Percentiles rank a stretch among this genome's conserved stretches.
phyloP scores from a whole-genome alignment of 2,888 invertebrate genomes.

The Drosophila quasianomalipes region DNA sequence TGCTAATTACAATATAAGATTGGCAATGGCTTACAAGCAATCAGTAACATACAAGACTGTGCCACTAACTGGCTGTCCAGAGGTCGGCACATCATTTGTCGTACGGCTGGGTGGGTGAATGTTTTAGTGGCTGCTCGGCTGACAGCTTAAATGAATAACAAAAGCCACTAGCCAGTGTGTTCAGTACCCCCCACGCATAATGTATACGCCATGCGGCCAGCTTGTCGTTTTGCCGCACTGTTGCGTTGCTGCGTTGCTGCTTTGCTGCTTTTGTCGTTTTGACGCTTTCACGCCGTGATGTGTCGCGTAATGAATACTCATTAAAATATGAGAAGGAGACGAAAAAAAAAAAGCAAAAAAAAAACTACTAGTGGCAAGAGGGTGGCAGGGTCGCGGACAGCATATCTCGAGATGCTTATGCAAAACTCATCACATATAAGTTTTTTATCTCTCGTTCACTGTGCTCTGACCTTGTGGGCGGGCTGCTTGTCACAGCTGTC shows the following conservation, averaged over 20 bases:
- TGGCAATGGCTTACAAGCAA: slow-evolving; percentile 11
- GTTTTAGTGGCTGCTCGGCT: slow-evolving; percentile 26
- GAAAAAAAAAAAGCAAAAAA: neutral
- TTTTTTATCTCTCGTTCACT: slow-evolving; percentile 17
- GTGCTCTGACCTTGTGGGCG: slow-evolving; percentile 38
- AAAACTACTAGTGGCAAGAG: slow-evolving; percentile 8
- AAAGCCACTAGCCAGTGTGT: slow-evolving; percentile 35
- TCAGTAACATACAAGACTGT: neutral
- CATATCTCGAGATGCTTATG: slow-evolving; percentile 30
- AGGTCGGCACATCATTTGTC: slow-evolving; percentile 52
- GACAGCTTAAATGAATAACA: slow-evolving; percentile 52
- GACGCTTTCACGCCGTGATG: slow-evolving; percentile 18
- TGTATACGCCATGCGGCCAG: slow-evolving; percentile 27
- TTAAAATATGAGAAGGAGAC: slow-evolving; percentile 52
- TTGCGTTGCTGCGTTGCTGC: slow-evolving; percentile 29
- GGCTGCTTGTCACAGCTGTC: slow-evolving; percentile 24
- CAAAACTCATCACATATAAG: slow-evolving; percentile 33
- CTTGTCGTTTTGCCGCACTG: slow-evolving; percentile 32
- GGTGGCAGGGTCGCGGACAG: slow-evolving; percentile 4
- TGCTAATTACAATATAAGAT: slow-evolving; percentile 21
- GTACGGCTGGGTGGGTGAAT: slow-evolving; percentile 35
- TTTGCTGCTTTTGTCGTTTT: slow-evolving; percentile 37
- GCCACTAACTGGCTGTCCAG: slow-evolving; percentile 17
- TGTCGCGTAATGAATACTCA: slow-evolving; percentile 66
- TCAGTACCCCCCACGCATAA: neutral